Conservation (phyloP, 2,888 invertebrate species). For the Alloscopus bannaensis region DNA sequence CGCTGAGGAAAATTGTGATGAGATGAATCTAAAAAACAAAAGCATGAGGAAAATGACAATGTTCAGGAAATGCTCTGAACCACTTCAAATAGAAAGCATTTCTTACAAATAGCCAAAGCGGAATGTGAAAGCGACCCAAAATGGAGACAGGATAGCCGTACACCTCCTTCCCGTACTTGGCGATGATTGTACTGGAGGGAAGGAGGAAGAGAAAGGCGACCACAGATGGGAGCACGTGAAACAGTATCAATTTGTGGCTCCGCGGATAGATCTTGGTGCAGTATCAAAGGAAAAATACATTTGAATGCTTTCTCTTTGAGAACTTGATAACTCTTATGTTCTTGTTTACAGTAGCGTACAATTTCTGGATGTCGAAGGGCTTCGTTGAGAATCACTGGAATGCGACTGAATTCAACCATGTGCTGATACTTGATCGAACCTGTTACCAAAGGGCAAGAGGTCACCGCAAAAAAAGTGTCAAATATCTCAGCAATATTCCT, state of each 20-base stretch:
- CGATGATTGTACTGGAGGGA: constrained; percentile 22
- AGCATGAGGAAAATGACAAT: too few relatives aligned
- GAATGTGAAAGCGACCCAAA: not conserved
- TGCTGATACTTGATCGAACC: constrained; percentile 12
- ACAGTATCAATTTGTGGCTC: constrained; percentile 1
- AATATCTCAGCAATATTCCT: too few relatives aligned
- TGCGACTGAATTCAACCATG: constrained; percentile 11
- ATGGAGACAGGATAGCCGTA: not conserved
- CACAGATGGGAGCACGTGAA: constrained; percentile 28
- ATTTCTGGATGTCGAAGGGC: constrained; percentile 24
- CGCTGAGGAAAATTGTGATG: not conserved
- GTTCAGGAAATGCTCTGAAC: too few relatives aligned
- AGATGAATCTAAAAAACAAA: constrained; percentile 25
- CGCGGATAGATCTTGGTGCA: constrained; percentile 27
- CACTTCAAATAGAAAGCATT: too few relatives aligned
- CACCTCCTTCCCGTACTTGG: constrained; percentile 34
- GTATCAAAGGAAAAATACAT: not conserved
- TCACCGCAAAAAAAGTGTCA: too few relatives aligned
- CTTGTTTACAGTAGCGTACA: too few relatives aligned
- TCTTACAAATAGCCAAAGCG: constrained; percentile 28
- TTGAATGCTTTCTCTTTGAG: not conserved
- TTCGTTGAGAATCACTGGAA: constrained; percentile 14
- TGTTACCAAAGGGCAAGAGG: too few relatives aligned
- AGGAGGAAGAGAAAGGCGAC: constrained; percentile 17
- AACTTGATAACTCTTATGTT: not conserved